Conservation (phyloP, 2,113 vertebrate species). For the Gavia stellata region DNA sequence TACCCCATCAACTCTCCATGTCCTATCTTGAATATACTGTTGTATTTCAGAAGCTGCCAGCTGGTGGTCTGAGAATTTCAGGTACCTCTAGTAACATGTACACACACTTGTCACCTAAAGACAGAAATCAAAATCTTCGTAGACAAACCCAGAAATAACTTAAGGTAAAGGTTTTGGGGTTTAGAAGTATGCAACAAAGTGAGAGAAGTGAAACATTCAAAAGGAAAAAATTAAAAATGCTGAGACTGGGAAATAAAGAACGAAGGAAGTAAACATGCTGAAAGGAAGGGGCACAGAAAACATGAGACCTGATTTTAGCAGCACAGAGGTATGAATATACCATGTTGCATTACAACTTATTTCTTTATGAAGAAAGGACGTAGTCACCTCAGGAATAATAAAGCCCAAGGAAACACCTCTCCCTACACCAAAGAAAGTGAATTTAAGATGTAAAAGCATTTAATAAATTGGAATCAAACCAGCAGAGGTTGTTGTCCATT, state of each 20-base stretch:
- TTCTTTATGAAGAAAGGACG: background rate
- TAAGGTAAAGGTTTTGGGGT: background rate
- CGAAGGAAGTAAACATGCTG: background rate
- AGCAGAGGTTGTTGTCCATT: constrained; percentile 32
- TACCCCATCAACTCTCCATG: background rate
- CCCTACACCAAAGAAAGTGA: constrained; percentile 24
- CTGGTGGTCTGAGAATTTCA: background rate
- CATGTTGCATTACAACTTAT: background rate
- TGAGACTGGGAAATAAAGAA: background rate
- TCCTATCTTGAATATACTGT: background rate
- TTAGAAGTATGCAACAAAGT: background rate
- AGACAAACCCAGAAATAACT: background rate
- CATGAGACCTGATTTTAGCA: background rate
- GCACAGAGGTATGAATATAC: background rate
- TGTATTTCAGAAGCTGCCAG: background rate
- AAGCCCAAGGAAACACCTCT: constrained; percentile 9
- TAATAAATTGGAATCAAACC: constrained; percentile 49
- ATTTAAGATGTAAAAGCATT: background rate
- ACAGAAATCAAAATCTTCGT: background rate
- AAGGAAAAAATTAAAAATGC: background rate
- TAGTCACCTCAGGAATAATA: background rate
- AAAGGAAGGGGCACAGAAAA: background rate
- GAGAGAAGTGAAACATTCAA: background rate
- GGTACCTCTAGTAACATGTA: background rate
- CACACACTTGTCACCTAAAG: background rate